phyloP scores from a whole-genome alignment of 2,113 vertebrate genomes.

The Corythornis madagascariensis region DNA sequence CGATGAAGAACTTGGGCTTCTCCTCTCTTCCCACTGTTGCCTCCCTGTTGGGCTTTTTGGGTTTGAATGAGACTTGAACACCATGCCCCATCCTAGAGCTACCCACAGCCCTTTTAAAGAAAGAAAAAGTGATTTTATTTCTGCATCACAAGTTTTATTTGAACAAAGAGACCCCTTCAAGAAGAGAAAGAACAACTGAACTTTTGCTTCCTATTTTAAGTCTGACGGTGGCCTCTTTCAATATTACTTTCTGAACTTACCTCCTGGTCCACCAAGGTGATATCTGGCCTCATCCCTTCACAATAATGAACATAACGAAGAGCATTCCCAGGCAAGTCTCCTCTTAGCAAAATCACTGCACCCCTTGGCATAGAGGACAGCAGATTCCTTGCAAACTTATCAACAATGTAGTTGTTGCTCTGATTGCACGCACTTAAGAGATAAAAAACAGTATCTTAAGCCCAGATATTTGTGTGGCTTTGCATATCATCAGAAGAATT shows the following conservation, averaged over 20 bases:
- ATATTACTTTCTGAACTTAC: slow-evolving; percentile 68
- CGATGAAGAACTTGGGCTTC: neutral
- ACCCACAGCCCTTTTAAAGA: neutral
- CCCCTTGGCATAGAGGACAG: slow-evolving; percentile 83
- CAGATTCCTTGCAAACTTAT: slow-evolving; percentile 89
- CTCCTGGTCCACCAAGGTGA: slow-evolving; percentile 95
- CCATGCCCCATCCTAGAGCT: fast-evolving
- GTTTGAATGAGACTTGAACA: neutral
- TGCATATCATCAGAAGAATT: neutral
- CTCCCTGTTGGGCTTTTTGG: neutral
- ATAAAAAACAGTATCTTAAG: neutral
- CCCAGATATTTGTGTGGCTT: neutral
- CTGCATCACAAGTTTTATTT: neutral
- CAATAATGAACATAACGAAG: slow-evolving; percentile 95
- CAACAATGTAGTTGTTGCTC: slow-evolving; percentile 85
- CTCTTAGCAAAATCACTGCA: slow-evolving; percentile 90
- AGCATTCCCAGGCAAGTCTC: slow-evolving; percentile 94
- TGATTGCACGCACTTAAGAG: slow-evolving; percentile 86
- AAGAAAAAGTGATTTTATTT: neutral
- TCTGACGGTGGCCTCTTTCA: neutral
- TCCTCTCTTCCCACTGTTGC: neutral
- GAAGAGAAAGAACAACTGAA: neutral
- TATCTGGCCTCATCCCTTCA: slow-evolving; percentile 85
- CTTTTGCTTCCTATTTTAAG: neutral
- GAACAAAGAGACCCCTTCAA: neutral